phyloP scores from a whole-genome alignment of 2,797 vertebrate genomes.

The Simalia tracyae region DNA sequence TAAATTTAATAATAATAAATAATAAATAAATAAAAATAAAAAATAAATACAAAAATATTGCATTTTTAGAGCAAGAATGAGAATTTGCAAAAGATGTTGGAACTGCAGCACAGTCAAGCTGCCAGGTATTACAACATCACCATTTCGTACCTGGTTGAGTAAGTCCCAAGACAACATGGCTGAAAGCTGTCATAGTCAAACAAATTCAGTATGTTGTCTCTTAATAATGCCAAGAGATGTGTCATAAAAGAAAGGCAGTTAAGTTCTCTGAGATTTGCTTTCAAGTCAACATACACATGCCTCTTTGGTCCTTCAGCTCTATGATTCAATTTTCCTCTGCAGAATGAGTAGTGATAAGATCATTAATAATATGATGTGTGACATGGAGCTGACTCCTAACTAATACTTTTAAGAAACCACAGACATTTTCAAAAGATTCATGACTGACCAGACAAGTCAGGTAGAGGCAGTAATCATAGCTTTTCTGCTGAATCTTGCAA shows the following conservation, averaged over 20 bases:
- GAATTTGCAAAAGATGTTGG: neutral
- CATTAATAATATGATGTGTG: slow-evolving; percentile 2
- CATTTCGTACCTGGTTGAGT: neutral
- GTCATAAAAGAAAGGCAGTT: neutral
- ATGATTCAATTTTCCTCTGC: neutral
- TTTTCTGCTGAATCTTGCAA: slow-evolving; percentile 10
- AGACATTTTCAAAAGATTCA: slow-evolving; percentile 1
- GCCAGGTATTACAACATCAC: neutral
- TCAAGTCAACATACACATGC: neutral
- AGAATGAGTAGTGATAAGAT: neutral
- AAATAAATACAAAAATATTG: no score
- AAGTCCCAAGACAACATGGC: neutral
- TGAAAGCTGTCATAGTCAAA: slow-evolving; percentile 2
- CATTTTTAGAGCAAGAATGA: neutral
- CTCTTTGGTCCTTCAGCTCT: neutral
- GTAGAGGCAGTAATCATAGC: neutral
- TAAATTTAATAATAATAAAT: no score
- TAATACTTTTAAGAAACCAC: neutral
- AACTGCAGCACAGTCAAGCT: neutral
- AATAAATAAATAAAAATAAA: no score
- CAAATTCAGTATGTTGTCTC: neutral
- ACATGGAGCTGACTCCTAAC: neutral
- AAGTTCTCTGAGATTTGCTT: neutral
- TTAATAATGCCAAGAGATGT: neutral
- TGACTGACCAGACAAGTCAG: neutral